Evolutionary conservation across 2,113 vertebrate species (phyloP), one percentile per base, ranked within the genome.

Genomic region (Ceyx margarethae): DNA sequence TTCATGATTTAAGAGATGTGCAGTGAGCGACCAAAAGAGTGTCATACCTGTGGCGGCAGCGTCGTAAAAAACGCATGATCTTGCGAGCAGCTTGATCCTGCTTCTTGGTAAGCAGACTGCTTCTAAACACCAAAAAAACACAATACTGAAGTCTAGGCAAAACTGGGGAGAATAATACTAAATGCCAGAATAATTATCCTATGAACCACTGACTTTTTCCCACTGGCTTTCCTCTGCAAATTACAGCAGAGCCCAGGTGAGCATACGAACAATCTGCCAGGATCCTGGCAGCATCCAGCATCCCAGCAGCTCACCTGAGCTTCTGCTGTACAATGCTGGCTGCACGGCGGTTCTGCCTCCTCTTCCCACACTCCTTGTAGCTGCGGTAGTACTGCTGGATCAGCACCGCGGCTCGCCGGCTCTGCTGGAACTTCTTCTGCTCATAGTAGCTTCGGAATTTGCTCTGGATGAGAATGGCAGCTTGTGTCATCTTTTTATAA

Each of bases 401-500:
- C 90, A 99, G 98, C 97, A 99, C 95, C 0, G 99, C 99, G 0
- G 99, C 99, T 29, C 98, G 98, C 45, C 98, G 98, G 97, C 99
- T 99, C 98, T 99, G 99, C 98, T 99, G 99, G 94, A 99, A 99
- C 96, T 98, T 99, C 86, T 99, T 99, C 97, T 99, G 99, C 88
- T 99, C 99, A 2, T 99, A 98, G 81, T 99, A 99, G 97, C 99
- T 99, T 96, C 99, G 98, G 98, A 99, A 99, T 97, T 99, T 99
- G 97, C 99, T 99, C 99, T 99, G 99, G 98, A 99, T 99, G 87
- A 99, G 98, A 98, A 99, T 99, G 98, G 99, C 99, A 97, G 99
- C 99, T 98, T 99, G 99, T 61, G 99, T 99, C 99, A 99, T 99
- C 99, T 99, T 99, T 98, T 99, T 99, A 98, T 99, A 99, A 99